Percentiles rank a stretch among this genome's conserved stretches.
These are phyloP conservation scores for Actenoides hombroni DNA, from an alignment of 2,113 vertebrate genomes.

Conservation along the genomic window DNA sequence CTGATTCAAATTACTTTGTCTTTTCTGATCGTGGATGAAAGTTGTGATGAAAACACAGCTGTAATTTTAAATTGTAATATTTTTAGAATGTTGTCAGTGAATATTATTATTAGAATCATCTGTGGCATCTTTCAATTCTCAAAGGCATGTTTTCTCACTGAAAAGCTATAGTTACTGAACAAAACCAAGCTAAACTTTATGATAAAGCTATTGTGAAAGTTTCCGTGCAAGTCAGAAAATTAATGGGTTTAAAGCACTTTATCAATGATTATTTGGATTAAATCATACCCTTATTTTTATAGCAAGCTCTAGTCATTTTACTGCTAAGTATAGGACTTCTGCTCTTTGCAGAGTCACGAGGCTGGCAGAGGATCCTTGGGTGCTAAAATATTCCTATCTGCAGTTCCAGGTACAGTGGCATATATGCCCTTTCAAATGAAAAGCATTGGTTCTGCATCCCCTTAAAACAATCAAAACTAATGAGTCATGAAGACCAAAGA, in stretches of 20 bases:
- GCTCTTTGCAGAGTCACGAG: background rate
- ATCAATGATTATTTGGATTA: background rate
- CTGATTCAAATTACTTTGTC: background rate
- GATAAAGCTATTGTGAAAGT: background rate
- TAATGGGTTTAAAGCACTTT: background rate
- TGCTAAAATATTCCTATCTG: background rate
- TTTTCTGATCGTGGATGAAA: background rate
- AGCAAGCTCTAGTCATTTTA: background rate
- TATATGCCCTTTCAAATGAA: accelerated
- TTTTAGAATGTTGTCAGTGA: background rate
- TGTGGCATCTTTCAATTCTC: background rate
- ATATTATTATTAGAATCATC: background rate
- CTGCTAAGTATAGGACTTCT: background rate
- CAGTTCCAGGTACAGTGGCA: background rate
- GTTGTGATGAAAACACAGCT: background rate
- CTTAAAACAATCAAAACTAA: background rate
- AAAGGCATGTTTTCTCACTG: background rate
- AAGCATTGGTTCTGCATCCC: background rate
- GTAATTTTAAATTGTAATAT: background rate
- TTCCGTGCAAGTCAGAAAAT: background rate
- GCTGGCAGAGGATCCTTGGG: background rate
- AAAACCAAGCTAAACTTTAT: background rate
- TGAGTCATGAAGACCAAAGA: background rate
- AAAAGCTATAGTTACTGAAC: background rate
- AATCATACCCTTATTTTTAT: background rate